These are phyloP conservation scores for Mionectes olivaceus DNA, from an alignment of 2,797 vertebrate species.

Conservation along the genomic window DNA sequence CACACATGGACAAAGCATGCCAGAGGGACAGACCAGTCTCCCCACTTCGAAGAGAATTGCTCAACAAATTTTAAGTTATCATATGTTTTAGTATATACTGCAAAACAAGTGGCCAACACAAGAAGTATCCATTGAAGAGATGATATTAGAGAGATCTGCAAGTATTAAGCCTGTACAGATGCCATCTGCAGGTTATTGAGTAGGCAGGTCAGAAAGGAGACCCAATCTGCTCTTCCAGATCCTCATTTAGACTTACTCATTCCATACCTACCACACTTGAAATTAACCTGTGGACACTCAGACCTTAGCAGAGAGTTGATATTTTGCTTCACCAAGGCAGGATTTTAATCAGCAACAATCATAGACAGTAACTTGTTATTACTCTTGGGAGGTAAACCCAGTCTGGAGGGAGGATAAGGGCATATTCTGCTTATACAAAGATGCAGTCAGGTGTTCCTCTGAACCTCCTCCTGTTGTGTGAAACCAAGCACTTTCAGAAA, in stretches of 20 bases:
- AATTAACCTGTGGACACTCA: neutral
- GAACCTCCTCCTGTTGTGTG: neutral
- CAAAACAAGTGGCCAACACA: neutral
- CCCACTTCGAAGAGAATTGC: rapidly evolving
- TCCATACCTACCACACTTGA: neutral
- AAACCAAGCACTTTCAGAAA: neutral
- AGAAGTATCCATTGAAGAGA: neutral
- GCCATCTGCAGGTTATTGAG: neutral
- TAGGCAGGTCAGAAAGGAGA: neutral
- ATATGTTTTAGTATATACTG: neutral
- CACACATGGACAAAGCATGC: rapidly evolving
- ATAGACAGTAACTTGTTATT: neutral
- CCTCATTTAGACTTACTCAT: neutral
- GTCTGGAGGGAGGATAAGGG: neutral
- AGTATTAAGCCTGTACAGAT: rapidly evolving
- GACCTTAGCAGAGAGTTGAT: neutral
- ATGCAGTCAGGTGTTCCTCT: neutral
- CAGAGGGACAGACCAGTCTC: neutral
- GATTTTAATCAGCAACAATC: neutral
- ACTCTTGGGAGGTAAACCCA: neutral
- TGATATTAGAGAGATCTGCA: neutral
- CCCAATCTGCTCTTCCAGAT: neutral
- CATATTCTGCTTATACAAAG: neutral
- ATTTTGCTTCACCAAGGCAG: neutral
- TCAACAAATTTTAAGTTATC: neutral